Conservation (phyloP, 2,113 vertebrate species). For the Equus quagga region DNA sequence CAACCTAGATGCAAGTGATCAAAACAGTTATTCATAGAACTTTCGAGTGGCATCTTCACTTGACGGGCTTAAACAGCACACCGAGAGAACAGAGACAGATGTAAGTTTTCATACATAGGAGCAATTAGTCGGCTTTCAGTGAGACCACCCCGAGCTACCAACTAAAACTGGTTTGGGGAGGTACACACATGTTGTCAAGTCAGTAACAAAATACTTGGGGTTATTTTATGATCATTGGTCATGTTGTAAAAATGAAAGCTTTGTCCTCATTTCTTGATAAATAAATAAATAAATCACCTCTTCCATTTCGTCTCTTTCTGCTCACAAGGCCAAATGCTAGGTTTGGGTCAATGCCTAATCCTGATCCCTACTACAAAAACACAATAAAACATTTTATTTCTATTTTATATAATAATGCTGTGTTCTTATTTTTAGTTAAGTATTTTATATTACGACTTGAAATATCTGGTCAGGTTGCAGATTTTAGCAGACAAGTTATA, state of each 20-base stretch:
- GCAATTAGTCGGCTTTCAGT: neutral
- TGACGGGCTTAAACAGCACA: neutral
- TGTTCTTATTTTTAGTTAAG: neutral
- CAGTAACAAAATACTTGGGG: neutral
- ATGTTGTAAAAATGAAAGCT: slow-evolving; percentile 24
- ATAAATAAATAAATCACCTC: neutral
- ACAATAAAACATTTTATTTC: neutral
- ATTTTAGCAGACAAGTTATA: neutral
- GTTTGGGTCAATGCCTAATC: neutral
- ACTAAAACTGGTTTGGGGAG: neutral
- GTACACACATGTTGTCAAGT: neutral
- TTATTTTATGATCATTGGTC: neutral
- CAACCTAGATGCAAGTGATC: slow-evolving; percentile 62
- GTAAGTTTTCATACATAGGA: neutral
- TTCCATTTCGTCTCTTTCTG: slow-evolving; percentile 14
- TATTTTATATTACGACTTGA: neutral
- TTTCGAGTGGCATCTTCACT: slow-evolving; percentile 40
- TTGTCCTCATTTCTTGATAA: neutral
- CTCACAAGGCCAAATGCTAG: neutral
- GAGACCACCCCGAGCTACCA: neutral
- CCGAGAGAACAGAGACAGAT: neutral
- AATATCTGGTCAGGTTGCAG: neutral
- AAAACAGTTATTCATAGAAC: slow-evolving; percentile 63
- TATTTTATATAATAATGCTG: neutral
- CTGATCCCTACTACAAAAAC: neutral